phyloP scores from a whole-genome alignment of 2,113 vertebrate genomes.

The Sakesphorus luctuosus region DNA sequence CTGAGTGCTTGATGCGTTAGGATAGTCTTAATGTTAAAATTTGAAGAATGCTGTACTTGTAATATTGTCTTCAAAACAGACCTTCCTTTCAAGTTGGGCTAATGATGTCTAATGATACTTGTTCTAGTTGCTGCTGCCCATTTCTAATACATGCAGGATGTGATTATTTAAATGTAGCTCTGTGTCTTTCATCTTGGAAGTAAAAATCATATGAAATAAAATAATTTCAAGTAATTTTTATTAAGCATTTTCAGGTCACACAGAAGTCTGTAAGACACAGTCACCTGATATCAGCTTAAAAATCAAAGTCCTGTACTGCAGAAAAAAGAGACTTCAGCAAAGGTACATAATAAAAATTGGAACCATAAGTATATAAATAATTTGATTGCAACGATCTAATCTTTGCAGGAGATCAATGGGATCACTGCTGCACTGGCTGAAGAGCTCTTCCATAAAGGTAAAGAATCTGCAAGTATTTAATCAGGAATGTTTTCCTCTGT shows the following conservation, averaged over 20 bases:
- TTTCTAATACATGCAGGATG: neutral
- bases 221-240: neutral
- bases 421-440: slow-evolving; percentile 92
- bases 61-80: neutral
- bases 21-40: neutral
- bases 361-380: neutral
- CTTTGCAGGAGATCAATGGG: slow-evolving; percentile 91
- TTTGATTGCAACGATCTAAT: neutral
- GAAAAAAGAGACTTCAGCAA: neutral
- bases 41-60: neutral
- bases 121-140: neutral
- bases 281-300: neutral
- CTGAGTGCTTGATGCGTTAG: neutral
- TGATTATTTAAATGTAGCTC: neutral
- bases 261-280: neutral
- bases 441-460: slow-evolving; percentile 95
- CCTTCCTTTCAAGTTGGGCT: neutral
- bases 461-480: neutral
- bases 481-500: neutral
- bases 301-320: neutral
- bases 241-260: neutral
- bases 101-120: neutral
- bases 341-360: neutral
- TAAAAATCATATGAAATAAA: neutral
- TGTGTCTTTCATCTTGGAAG: neutral